phyloP scores from a whole-genome alignment of 53 echinoderm and acorn worm species.

The Hippasteria phrygiana region DNA sequence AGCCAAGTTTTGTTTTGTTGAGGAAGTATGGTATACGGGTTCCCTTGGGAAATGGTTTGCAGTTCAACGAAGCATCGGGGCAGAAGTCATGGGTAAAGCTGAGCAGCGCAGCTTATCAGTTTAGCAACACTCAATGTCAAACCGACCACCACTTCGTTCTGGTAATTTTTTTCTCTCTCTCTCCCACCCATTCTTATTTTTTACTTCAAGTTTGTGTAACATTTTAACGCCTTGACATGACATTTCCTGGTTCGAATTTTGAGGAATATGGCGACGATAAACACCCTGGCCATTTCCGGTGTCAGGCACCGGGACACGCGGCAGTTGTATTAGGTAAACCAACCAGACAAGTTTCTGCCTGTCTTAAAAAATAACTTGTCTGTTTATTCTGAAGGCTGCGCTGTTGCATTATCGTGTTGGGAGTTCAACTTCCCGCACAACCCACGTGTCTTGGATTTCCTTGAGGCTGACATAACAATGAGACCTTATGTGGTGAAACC shows the following conservation, averaged over 20 bases:
- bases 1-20: slow-evolving; percentile 10
- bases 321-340: not conserved
- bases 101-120: slow-evolving; percentile 53
- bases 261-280: slow-evolving; percentile 11
- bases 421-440: slow-evolving; percentile 11
- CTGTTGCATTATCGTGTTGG: no score
- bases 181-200: not conserved
- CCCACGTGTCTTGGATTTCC: slow-evolving; percentile 30
- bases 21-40: not conserved
- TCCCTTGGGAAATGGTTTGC: slow-evolving; percentile 3
- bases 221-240: not conserved
- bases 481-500: not conserved
- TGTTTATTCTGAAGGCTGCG: slow-evolving; percentile 22
- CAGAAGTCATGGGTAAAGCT: slow-evolving; percentile 23
- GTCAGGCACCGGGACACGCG: slow-evolving; percentile 1
- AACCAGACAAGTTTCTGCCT: slow-evolving; percentile 33
- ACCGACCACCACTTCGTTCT: slow-evolving; percentile 35
- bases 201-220: not conserved
- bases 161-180: slow-evolving; percentile 43
- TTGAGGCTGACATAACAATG: slow-evolving; percentile 32
- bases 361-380: not conserved
- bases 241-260: slow-evolving; percentile 47
- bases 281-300: slow-evolving; percentile 41
- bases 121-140: slow-evolving; percentile 53
- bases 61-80: slow-evolving; percentile 35